Evolutionary conservation across 2,113 vertebrate genomes (phyloP).

Genomic region (Engystomops pustulosus): DNA sequence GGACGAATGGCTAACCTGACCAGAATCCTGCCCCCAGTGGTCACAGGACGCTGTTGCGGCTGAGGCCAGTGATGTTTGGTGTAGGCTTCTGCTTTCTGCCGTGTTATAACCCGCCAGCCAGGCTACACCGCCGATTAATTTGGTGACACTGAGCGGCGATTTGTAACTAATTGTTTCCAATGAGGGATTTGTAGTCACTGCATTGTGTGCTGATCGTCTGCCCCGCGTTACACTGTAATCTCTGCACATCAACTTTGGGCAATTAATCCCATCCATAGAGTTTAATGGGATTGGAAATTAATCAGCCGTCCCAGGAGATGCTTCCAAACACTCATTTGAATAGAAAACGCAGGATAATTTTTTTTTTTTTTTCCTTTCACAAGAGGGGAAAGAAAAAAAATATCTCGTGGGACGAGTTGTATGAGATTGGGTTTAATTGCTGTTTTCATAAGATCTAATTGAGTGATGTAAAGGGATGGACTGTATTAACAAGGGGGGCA

Average conservation of each 20-base stretch:
- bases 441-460: neutral
- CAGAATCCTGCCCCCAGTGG: too few species aligned
- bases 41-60: too few species aligned
- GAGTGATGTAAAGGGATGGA: neutral
- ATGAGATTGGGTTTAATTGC: conserved; percentile 1
- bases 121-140: neutral
- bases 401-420: neutral
- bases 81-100: neutral
- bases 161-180: neutral
- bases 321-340: neutral
- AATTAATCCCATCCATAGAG: conserved; percentile 14
- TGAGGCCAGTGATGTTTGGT: neutral
- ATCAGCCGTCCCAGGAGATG: neutral
- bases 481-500: neutral
- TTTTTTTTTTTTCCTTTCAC: too few species aligned
- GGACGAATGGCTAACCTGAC: too few species aligned
- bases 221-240: conserved; percentile 13
- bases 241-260: conserved; percentile 2
- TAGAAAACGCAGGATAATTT: neutral
- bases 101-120: neutral
- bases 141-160: neutral
- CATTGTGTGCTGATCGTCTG: neutral
- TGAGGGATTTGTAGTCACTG: conserved; percentile 1
- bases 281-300: conserved; percentile 25
- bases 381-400: neutral